phyloP scores from a whole-genome alignment of 2,113 vertebrate genomes.

The Pterocles burchelli region DNA sequence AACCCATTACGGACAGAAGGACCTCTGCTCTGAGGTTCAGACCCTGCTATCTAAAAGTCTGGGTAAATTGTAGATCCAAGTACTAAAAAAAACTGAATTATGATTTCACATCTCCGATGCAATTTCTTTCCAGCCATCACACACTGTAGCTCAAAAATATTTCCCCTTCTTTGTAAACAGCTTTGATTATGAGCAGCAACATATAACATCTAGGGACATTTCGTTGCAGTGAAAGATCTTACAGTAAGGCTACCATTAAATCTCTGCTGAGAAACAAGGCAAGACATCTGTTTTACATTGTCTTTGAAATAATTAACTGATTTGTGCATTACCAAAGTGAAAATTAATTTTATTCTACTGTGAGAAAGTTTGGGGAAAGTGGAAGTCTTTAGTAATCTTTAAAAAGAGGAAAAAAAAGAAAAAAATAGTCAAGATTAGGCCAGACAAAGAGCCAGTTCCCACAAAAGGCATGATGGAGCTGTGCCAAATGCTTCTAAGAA shows the following conservation, averaged over 20 bases:
- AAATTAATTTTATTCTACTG: constrained; percentile 38
- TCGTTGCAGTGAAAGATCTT: neutral
- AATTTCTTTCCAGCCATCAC: neutral
- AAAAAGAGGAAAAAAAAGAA: neutral
- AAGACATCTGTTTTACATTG: neutral
- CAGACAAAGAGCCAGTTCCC: constrained; percentile 56
- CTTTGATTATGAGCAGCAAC: neutral
- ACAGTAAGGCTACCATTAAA: neutral
- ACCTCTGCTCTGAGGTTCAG: neutral
- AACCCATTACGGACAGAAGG: neutral
- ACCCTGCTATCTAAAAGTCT: neutral
- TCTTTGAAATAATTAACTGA: constrained; percentile 21
- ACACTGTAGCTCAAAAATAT: neutral
- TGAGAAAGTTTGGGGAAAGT: constrained; percentile 42
- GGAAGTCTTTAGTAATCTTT: constrained; percentile 20
- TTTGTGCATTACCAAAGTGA: constrained; percentile 6
- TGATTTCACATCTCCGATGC: neutral
- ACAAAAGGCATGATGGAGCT: constrained; percentile 50
- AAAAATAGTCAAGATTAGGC: neutral
- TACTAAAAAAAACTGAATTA: neutral
- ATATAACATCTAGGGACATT: neutral
- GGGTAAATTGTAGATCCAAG: neutral
- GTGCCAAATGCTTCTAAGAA: constrained; percentile 68
- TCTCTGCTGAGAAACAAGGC: neutral
- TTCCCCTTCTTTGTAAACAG: neutral